phyloP scores from a whole-genome alignment of 2,888 invertebrate species.

The Girardia tigrina region DNA sequence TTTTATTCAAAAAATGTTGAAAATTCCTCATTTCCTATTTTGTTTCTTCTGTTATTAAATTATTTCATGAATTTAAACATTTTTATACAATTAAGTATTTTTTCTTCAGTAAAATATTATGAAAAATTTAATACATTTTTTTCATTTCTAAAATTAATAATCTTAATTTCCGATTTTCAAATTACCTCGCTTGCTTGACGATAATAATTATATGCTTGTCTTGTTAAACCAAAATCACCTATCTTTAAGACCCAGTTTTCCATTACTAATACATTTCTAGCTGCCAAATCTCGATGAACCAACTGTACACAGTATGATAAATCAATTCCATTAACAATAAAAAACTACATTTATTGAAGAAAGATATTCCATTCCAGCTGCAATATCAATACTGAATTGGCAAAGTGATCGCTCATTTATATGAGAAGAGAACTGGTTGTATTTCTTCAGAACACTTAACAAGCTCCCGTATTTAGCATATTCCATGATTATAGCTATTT shows the following conservation, averaged over 20 bases:
- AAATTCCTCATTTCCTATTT: neutral
- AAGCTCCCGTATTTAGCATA: neutral
- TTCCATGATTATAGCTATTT: neutral
- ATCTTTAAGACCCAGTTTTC: neutral
- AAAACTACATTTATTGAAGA: neutral
- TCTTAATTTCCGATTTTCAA: too few species aligned
- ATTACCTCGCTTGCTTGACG: neutral
- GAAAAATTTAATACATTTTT: neutral
- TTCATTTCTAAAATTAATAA: neutral
- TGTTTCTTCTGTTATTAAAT: neutral
- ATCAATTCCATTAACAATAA: neutral
- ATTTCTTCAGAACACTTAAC: neutral
- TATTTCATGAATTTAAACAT: neutral
- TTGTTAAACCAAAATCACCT: neutral
- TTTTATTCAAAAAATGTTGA: too few species aligned
- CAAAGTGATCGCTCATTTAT: neutral
- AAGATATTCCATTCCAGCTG: conserved; percentile 9
- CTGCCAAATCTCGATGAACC: neutral
- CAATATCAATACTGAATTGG: neutral
- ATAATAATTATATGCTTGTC: conserved; percentile 6
- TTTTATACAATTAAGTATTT: too few species aligned
- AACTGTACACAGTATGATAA: neutral
- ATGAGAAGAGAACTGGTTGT: neutral
- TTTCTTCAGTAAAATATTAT: neutral
- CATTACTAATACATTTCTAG: neutral